These are phyloP conservation scores for Micronycteris hirsuta DNA, from an alignment of 2,113 vertebrate genomes.

Conservation along the genomic window DNA sequence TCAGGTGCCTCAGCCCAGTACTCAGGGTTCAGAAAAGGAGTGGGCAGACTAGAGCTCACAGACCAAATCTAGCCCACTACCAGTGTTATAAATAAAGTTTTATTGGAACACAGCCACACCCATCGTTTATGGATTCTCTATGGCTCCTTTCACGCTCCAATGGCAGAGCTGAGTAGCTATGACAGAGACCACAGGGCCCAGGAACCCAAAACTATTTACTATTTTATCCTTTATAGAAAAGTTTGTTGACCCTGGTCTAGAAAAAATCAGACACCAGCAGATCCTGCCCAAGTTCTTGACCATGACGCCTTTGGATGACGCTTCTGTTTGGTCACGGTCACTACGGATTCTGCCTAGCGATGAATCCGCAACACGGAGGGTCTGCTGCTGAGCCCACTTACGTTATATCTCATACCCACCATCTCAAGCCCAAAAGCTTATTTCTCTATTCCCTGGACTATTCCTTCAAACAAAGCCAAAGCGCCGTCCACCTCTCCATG, in stretches of 20 bases:
- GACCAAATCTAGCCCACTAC: not conserved
- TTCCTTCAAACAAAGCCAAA: not conserved
- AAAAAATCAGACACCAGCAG: not conserved
- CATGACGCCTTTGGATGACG: not conserved
- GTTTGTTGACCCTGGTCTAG: not conserved
- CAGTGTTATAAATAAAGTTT: not conserved
- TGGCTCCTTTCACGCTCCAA: not conserved
- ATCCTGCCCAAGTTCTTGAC: not conserved
- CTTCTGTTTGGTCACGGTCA: too few species aligned
- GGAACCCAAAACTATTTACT: not conserved
- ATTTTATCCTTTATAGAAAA: not conserved
- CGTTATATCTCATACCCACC: not conserved
- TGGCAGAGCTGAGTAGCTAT: not conserved
- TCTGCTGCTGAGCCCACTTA: not conserved
- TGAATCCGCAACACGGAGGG: too few species aligned
- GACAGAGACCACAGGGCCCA: not conserved
- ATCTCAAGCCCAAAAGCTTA: not conserved
- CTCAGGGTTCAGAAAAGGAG: not conserved
- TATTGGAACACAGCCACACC: not conserved
- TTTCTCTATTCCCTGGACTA: not conserved
- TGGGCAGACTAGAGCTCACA: not conserved
- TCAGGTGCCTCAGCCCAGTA: not conserved
- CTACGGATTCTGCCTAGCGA: too few species aligned
- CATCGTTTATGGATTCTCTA: not conserved
- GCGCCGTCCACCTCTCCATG: not conserved